These are phyloP conservation scores for Ellobium chinense DNA, from an alignment of 2,888 invertebrate species.

Conservation along the genomic window DNA sequence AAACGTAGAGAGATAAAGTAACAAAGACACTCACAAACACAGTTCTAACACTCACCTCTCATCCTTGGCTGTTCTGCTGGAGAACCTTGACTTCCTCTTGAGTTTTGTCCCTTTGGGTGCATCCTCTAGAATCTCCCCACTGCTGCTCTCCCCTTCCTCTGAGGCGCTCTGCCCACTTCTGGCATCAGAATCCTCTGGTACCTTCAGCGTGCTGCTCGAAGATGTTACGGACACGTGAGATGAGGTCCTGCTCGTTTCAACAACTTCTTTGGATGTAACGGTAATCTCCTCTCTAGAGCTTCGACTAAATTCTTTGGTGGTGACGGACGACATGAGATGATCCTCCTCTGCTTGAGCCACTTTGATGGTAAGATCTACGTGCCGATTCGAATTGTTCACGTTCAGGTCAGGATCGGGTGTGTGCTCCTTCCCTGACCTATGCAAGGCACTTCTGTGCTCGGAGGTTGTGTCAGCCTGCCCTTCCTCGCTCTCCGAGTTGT, in stretches of 20 bases:
- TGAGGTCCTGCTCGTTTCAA: not conserved
- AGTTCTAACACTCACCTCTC: slow-evolving; percentile 39
- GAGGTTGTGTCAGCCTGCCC: not conserved
- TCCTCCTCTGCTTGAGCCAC: not conserved
- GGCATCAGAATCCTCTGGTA: slow-evolving; percentile 14
- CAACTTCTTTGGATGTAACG: not conserved
- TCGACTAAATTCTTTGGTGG: not conserved
- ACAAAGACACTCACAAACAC: too few relatives aligned
- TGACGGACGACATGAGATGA: not conserved
- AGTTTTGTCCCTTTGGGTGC: slow-evolving; percentile 7
- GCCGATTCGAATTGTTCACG: slow-evolving; percentile 20
- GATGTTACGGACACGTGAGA: not conserved
- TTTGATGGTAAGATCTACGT: not conserved
- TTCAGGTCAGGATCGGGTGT: not conserved
- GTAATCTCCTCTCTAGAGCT: not conserved
- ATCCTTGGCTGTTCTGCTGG: slow-evolving; percentile 15
- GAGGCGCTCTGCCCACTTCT: slow-evolving; percentile 10
- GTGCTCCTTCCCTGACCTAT: not conserved
- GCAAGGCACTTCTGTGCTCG: not conserved
- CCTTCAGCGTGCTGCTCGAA: not conserved
- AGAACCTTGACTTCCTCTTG: slow-evolving; percentile 38
- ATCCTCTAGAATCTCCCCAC: slow-evolving; percentile 31
- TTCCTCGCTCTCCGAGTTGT: slow-evolving; percentile 47
- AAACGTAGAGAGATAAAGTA: too few relatives aligned
- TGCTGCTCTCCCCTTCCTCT: slow-evolving; percentile 40